Evolutionary conservation across 2,888 invertebrate genomes (phyloP).

Genomic region (Polietes domitor): DNA sequence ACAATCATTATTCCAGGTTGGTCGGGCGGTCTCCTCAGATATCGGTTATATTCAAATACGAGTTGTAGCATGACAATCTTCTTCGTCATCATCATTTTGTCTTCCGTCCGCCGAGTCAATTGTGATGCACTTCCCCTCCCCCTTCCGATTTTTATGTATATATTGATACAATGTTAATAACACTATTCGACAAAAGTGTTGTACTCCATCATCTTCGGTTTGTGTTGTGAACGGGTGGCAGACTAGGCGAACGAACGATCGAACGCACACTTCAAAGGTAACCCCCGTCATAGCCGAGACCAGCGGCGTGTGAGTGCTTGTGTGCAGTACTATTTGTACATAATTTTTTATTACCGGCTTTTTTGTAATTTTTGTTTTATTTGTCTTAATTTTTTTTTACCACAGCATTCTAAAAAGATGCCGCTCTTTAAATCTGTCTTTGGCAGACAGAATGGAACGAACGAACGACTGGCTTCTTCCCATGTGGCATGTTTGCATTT

Average conservation of each 20-base stretch:
- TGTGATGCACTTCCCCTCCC: background rate
- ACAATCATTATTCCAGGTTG: no score
- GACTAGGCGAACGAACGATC: no score
- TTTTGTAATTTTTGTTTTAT: background rate
- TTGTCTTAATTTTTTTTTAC: background rate
- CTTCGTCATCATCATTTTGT: no score
- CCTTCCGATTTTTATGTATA: background rate
- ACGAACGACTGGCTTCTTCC: background rate
- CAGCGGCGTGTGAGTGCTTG: background rate
- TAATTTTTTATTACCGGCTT: background rate
- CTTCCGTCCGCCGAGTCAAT: background rate
- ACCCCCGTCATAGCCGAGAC: conserved; percentile 3
- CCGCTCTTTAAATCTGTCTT: conserved; percentile 2
- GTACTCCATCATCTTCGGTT: background rate
- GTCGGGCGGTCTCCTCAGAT: no score
- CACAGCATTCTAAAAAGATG: background rate
- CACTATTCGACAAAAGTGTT: conserved; percentile 4
- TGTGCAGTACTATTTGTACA: background rate
- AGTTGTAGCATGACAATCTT: no score
- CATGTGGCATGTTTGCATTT: background rate
- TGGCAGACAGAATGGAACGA: background rate
- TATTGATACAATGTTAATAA: conserved; percentile 7
- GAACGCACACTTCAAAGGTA: conserved; percentile 49
- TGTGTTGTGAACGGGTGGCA: background rate
- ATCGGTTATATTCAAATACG: no score